Base-by-base conservation (phyloP, 2,888 invertebrate genomes). In the Apamea monoglypha region DNA sequence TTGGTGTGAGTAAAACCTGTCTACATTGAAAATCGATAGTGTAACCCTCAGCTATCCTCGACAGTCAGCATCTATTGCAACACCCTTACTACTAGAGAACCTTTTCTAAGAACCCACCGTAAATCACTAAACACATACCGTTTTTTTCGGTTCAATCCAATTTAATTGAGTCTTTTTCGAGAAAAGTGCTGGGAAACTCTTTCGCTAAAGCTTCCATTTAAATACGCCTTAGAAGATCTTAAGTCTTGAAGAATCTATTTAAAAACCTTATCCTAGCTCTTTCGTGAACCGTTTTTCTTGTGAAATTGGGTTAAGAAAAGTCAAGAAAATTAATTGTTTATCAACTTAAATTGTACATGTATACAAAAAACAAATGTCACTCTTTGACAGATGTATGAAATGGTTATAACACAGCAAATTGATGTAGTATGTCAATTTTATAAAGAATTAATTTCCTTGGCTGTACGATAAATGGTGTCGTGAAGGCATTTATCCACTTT, bases 81-180 rank as follows among this genome's bases (percentile, higher is more conserved):
- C 81, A 81, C 68, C 76, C 80, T 75, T 44, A 66, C 67, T 78
- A 70, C 86, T 86, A 78, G 83, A 86, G 61, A 84, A 86, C 84
- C 87, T 86, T 84, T 86, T 78, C 67, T 78, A 78, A 86, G 78
- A 78, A 50, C 78, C 83, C 67, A 78, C 74, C 59, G 83, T 84
- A 84, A 84, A 84, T 84, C 84, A 84, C 87, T 67, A 71, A 83
- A 63, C 84, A 86, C 83, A 83, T 68, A 74, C 83, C 78, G 86
- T 84, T 84, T 84, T 84, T 83, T 84, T 84, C 84, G 87, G 83
- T 84, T 86, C 84, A 83, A 84, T 84, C 84, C 87, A 84, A 84
- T 84, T 83, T 84, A 84, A 84, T 84, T 84, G 87, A 84, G 84
- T 64, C 74, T 83, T 86, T 86, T 84, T 83, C 64, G 74, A 86